Conservation (phyloP, 1,140 invertebrate species). For the Meloidogyne exigua region DNA sequence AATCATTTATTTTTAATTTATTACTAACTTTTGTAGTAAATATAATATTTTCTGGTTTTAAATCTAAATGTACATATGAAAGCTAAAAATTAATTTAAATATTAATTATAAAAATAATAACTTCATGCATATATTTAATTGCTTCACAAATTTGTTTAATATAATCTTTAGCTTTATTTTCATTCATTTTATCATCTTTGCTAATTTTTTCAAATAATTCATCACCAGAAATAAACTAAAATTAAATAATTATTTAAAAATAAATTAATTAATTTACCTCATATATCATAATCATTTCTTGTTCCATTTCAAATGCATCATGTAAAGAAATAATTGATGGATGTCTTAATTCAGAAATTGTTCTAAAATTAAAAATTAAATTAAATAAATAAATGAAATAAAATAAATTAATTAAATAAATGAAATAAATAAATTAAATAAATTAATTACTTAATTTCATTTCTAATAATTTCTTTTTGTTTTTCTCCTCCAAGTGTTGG, state of each 20-base stretch:
- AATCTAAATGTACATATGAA: slow-evolving; percentile 78
- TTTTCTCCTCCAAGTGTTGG: slow-evolving; percentile 89
- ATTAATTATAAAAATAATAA: slow-evolving; percentile 69
- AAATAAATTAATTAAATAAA: background rate
- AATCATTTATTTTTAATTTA: slow-evolving; percentile 96
- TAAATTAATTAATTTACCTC: slow-evolving; percentile 74
- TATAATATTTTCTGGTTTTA: slow-evolving; percentile 87
- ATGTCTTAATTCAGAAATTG: slow-evolving; percentile 98
- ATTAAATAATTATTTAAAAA: background rate
- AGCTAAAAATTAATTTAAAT: slow-evolving; percentile 7
- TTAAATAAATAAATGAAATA: background rate
- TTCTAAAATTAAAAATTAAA: background rate
- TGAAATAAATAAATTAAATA: background rate
- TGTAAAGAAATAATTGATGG: slow-evolving; percentile 94
- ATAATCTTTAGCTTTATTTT: slow-evolving; percentile 98
- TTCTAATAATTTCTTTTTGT: slow-evolving; percentile 92
- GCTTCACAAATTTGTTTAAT: slow-evolving; percentile 97
- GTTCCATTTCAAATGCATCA: slow-evolving; percentile 97
- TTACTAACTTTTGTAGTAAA: slow-evolving; percentile 91
- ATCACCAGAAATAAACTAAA: slow-evolving; percentile 78
- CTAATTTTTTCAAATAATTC: slow-evolving; percentile 97
- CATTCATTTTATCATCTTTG: slow-evolving; percentile 94
- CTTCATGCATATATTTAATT: slow-evolving; percentile 98
- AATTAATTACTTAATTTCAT: slow-evolving; percentile 79
- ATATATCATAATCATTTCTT: slow-evolving; percentile 97